Evolutionary conservation across 2,797 vertebrate species (phyloP).

Genomic region (Sorex maritimensis): DNA sequence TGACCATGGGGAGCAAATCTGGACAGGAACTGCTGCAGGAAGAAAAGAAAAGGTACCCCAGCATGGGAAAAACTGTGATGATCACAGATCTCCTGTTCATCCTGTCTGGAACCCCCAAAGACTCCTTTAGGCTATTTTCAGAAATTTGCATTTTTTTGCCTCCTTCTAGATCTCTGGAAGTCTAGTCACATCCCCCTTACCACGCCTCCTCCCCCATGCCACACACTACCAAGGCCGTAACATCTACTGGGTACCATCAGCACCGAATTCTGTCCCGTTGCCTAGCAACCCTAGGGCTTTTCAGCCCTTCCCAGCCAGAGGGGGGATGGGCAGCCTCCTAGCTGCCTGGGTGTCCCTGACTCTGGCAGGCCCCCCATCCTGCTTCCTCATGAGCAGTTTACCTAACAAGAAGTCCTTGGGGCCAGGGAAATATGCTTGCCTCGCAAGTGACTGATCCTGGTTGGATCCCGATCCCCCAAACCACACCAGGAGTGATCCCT

Average conservation of each 20-base stretch:
- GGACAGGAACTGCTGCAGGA: neutral
- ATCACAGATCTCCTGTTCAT: neutral
- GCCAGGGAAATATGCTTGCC: no score
- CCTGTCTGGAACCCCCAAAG: neutral
- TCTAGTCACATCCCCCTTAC: neutral
- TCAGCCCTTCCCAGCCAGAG: conserved; percentile 72
- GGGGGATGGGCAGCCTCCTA: conserved; percentile 38
- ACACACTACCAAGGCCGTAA: conserved; percentile 43
- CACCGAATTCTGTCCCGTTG: conserved; percentile 75
- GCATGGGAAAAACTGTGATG: neutral
- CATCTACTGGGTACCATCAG: conserved; percentile 74
- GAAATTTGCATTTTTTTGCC: conserved; percentile 41
- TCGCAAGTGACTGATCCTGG: no score
- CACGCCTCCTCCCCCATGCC: neutral
- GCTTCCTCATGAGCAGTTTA: conserved; percentile 20
- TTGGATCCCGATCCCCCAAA: no score
- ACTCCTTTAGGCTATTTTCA: conserved; percentile 22
- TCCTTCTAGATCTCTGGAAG: conserved; percentile 59
- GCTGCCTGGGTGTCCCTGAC: conserved; percentile 37
- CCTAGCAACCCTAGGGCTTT: conserved; percentile 80
- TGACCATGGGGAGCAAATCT: neutral
- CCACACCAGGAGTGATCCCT: no score
- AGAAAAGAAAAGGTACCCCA: neutral
- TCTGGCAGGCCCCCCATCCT: conserved; percentile 42
- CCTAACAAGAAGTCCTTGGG: conserved; percentile 6